Conservation (phyloP, 2,113 vertebrate species). For the Amphilophus citrinellus region DNA sequence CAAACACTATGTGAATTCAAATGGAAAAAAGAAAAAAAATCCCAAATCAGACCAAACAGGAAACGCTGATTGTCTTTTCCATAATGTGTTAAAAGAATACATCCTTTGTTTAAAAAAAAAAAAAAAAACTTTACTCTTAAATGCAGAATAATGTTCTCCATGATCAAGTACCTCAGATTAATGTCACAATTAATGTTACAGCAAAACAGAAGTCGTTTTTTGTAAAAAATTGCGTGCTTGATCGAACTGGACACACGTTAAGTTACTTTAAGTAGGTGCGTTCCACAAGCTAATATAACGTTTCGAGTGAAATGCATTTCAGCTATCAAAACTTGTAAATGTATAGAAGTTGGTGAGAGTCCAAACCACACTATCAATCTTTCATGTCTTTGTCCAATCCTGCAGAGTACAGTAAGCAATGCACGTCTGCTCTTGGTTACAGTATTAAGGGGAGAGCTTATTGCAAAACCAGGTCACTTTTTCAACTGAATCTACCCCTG, state of each 20-base stretch:
- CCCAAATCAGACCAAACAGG: constrained; percentile 47
- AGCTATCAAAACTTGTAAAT: constrained; percentile 58
- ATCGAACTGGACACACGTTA: constrained; percentile 35
- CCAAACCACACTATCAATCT: constrained; percentile 71
- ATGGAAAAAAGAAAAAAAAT: constrained; percentile 44
- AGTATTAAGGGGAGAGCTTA: constrained; percentile 53
- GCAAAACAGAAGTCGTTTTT: neutral
- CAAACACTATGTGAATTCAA: constrained; percentile 52
- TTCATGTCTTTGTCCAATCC: constrained; percentile 35
- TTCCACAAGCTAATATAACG: constrained; percentile 35
- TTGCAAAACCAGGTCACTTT: constrained; percentile 68
- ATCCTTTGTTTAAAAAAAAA: neutral
- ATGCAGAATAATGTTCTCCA: constrained; percentile 2
- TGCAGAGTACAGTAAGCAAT: constrained; percentile 55
- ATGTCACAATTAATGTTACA: constrained; percentile 20
- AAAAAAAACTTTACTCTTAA: constrained; percentile 15
- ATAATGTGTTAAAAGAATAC: constrained; percentile 23
- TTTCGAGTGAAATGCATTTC: constrained; percentile 47
- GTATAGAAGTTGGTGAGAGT: constrained; percentile 37
- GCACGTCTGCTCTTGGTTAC: constrained; percentile 75
- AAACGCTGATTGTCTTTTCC: constrained; percentile 53
- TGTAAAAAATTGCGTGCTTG: neutral
- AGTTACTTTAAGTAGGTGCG: constrained; percentile 55
- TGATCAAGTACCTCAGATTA: constrained; percentile 36
- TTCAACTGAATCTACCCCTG: constrained; percentile 50